These are phyloP conservation scores for Pimephales promelas DNA, from an alignment of 2,113 vertebrate genomes.

Conservation along the genomic window DNA sequence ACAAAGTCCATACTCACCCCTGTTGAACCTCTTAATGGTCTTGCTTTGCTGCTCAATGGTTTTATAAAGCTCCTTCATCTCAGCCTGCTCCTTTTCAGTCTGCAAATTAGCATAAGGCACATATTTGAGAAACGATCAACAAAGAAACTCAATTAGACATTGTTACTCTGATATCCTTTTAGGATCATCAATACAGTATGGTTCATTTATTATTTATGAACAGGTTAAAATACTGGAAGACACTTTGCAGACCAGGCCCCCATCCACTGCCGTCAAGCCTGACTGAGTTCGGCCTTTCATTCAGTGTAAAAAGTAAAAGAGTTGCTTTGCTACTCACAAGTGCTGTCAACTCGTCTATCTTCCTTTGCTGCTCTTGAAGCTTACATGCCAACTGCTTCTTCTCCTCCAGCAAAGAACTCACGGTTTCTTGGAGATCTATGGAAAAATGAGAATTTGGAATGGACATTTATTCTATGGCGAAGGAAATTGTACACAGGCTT, in stretches of 20 bases:
- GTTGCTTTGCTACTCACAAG: slow-evolving; percentile 65
- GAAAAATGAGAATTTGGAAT: background rate
- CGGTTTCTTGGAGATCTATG: slow-evolving; percentile 76
- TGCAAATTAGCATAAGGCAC: slow-evolving; percentile 41
- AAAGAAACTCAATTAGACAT: slow-evolving; percentile 6
- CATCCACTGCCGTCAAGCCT: background rate
- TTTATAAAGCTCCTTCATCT: slow-evolving; percentile 74
- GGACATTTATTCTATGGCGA: background rate
- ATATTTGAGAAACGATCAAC: slow-evolving; percentile 3
- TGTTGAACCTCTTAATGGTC: slow-evolving; percentile 81
- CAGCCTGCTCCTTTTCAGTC: slow-evolving; percentile 69
- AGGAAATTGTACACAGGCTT: background rate
- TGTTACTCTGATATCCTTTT: background rate
- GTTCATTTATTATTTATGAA: slow-evolving; percentile 43
- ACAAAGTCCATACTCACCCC: slow-evolving; percentile 66
- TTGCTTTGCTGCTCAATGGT: slow-evolving; percentile 72
- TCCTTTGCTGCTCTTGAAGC: slow-evolving; percentile 76
- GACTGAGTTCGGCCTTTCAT: background rate
- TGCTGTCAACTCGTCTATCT: slow-evolving; percentile 70
- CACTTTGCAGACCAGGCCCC: background rate
- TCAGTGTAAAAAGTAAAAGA: background rate
- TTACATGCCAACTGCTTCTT: slow-evolving; percentile 77
- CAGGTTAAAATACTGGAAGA: slow-evolving; percentile 1
- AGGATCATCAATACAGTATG: background rate
- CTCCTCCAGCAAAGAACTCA: slow-evolving; percentile 76